Percentiles rank a stretch among this genome's conserved stretches.
These are phyloP conservation scores for Thunnus maccoyii DNA, from an alignment of 2,113 vertebrate species.

Conservation along the genomic window DNA sequence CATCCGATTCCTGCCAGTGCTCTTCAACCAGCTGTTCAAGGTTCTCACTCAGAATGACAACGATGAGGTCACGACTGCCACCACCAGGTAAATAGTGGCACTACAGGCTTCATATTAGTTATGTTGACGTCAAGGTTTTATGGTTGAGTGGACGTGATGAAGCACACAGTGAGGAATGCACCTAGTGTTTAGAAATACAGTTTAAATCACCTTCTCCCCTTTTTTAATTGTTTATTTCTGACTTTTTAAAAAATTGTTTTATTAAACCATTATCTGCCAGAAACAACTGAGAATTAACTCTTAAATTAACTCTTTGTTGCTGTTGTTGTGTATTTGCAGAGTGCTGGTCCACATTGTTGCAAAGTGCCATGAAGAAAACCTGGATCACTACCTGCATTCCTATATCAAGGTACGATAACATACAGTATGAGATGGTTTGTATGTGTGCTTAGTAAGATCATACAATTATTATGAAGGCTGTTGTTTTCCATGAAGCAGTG, in stretches of 20 bases:
- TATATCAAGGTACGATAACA: constrained; percentile 90
- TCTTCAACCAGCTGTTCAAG: constrained; percentile 96
- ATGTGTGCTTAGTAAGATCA: constrained; percentile 1
- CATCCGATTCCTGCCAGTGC: constrained; percentile 95
- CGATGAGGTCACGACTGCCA: constrained; percentile 90
- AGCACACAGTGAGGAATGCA: neutral
- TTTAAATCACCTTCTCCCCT: neutral
- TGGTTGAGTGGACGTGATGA: neutral
- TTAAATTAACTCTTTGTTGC: neutral
- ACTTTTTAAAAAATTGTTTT: neutral
- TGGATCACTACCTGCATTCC: constrained; percentile 92
- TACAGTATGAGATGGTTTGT: neutral
- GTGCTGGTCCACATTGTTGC: constrained; percentile 93
- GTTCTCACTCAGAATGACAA: constrained; percentile 92
- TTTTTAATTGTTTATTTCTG: neutral
- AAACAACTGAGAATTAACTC: neutral
- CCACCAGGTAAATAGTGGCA: constrained; percentile 89
- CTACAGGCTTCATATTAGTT: neutral
- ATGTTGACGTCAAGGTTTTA: neutral
- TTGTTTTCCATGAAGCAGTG: constrained; percentile 36
- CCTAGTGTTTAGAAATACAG: neutral
- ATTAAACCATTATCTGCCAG: neutral
- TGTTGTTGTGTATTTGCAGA: constrained; percentile 80
- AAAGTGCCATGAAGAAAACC: constrained; percentile 95
- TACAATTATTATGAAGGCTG: constrained; percentile 23